Conservation (phyloP, 2,113 vertebrate genomes). For the Piaya cayana region DNA sequence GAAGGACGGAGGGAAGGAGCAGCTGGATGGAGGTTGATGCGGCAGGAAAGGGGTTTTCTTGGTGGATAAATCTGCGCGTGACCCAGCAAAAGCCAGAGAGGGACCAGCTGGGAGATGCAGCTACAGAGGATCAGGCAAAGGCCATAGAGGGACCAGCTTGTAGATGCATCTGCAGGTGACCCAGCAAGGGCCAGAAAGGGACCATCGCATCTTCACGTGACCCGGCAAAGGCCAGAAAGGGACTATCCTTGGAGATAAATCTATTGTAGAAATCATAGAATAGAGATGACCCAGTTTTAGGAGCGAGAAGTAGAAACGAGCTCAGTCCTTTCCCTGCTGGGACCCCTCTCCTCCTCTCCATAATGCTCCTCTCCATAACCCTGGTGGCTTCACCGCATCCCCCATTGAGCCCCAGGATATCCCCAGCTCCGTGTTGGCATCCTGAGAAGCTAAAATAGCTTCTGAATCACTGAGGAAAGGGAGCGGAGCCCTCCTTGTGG, state of each 20-base stretch:
- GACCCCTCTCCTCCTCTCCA: background rate
- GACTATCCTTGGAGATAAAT: too few species aligned
- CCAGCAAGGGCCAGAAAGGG: background rate
- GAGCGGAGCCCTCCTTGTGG: background rate
- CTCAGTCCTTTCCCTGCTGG: accelerated
- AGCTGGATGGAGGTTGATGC: background rate
- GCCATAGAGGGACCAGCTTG: background rate
- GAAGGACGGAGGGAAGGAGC: background rate
- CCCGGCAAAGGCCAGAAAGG: background rate
- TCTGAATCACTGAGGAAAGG: background rate
- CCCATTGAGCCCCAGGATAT: background rate
- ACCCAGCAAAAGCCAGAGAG: background rate
- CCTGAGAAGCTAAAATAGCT: background rate
- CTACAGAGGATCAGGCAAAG: background rate
- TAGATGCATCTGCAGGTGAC: accelerated
- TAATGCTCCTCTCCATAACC: background rate
- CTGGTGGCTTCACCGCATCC: accelerated
- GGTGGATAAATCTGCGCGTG: accelerated
- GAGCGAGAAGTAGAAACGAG: background rate
- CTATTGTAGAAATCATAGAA: too few species aligned
- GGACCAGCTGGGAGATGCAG: too few species aligned
- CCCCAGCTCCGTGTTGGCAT: background rate
- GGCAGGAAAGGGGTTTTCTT: background rate
- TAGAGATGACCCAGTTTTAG: background rate
- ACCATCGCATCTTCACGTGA: too few species aligned